phyloP scores from a whole-genome alignment of 1,140 invertebrate species.

The Drosophila neocordata region DNA sequence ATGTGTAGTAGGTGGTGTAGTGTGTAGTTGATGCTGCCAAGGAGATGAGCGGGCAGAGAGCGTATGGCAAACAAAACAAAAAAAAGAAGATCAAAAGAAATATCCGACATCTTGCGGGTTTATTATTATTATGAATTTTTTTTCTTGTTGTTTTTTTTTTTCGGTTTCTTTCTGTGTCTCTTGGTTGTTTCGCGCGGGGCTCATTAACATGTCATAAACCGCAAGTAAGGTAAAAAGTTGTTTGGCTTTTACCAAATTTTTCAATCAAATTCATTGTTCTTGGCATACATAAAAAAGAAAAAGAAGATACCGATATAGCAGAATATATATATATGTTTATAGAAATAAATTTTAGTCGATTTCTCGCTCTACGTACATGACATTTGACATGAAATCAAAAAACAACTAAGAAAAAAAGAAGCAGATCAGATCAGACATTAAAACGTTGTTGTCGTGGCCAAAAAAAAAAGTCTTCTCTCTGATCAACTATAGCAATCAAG shows the following conservation, averaged over 20 bases:
- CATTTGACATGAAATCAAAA: conserved; percentile 61
- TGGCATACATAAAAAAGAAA: not conserved
- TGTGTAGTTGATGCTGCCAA: too few species aligned
- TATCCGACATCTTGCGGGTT: conserved; percentile 20
- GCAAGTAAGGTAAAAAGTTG: conserved; percentile 48
- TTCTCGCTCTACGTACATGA: conserved; percentile 43
- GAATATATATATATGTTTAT: not conserved
- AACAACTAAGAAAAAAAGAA: conserved; percentile 23
- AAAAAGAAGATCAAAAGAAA: conserved; percentile 23
- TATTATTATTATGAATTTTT: conserved; percentile 22
- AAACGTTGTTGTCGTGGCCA: conserved; percentile 56
- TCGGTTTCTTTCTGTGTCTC: conserved; percentile 3
- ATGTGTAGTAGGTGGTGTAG: too few species aligned
- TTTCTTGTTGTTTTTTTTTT: conserved; percentile 12
- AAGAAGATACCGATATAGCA: not conserved
- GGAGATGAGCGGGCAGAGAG: too few species aligned
- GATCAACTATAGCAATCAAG: conserved; percentile 68
- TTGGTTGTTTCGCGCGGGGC: conserved; percentile 45
- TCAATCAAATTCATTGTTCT: conserved; percentile 67
- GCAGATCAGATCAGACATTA: conserved; percentile 37
- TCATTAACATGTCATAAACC: conserved; percentile 81
- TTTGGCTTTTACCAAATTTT: conserved; percentile 14
- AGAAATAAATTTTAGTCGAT: not conserved
- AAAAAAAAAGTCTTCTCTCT: conserved; percentile 21
- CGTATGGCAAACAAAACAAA: too few species aligned